phyloP scores from a whole-genome alignment of 2,113 vertebrate species.

The Zootoca vivipara region DNA sequence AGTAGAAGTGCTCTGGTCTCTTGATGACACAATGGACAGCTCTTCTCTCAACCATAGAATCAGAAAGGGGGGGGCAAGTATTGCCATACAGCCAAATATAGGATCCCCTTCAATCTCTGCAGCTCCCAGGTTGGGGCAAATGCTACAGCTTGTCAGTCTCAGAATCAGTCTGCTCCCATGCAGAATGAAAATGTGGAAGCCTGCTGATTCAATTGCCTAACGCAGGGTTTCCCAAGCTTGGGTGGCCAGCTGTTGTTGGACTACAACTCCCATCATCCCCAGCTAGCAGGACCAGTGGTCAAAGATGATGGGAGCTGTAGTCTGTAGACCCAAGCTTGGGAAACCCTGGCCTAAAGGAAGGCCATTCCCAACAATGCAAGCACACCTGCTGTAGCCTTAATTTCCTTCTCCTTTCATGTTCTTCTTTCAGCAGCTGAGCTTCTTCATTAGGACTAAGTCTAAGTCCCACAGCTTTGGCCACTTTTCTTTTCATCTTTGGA shows the following conservation, averaged over 20 bases:
- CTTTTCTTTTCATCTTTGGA: slow-evolving; percentile 84
- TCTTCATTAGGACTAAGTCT: slow-evolving; percentile 93
- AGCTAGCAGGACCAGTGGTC: too few relatives aligned
- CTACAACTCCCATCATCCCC: too few relatives aligned
- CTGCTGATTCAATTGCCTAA: background rate
- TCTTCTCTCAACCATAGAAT: background rate
- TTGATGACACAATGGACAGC: background rate
- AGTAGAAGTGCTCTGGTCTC: background rate
- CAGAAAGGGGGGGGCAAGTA: too few relatives aligned
- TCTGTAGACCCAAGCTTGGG: too few relatives aligned
- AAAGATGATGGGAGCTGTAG: too few relatives aligned
- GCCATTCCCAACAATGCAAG: background rate
- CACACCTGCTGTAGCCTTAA: slow-evolving; percentile 90
- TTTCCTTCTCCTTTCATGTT: slow-evolving; percentile 88
- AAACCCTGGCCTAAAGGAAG: background rate
- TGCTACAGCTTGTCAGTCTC: background rate
- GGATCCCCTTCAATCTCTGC: background rate
- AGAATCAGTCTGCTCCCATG: background rate
- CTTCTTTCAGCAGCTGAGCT: slow-evolving; percentile 85
- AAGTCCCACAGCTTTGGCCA: slow-evolving; percentile 66
- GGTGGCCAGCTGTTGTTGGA: too few relatives aligned
- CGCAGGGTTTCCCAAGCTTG: background rate
- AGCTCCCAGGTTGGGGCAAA: background rate
- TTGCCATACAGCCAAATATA: background rate
- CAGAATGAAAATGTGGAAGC: background rate